These are phyloP conservation scores for Garra rufa DNA, from an alignment of 2,113 vertebrate genomes.

Conservation along the genomic window DNA sequence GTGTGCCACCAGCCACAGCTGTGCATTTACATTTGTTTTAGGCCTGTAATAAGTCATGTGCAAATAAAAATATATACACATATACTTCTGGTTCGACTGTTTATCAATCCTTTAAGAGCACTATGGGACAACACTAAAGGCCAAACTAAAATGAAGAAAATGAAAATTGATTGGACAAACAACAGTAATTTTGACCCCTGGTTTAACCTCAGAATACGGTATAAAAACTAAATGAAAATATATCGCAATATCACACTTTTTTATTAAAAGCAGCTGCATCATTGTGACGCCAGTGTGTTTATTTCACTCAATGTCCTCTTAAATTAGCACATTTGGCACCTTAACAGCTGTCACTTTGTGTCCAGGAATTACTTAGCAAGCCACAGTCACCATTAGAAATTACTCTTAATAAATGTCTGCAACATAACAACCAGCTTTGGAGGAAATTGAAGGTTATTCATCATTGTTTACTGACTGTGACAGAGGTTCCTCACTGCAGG, in stretches of 20 bases:
- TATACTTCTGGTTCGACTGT: not conserved
- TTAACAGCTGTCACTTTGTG: not conserved
- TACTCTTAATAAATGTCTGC: not conserved
- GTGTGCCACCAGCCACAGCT: not conserved
- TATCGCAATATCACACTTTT: not conserved
- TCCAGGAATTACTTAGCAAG: slow-evolving; percentile 2
- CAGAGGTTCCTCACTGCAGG: not conserved
- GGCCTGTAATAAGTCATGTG: not conserved
- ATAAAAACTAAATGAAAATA: not conserved
- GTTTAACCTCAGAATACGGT: not conserved
- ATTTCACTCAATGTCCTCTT: not conserved
- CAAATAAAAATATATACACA: not conserved
- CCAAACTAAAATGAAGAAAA: not conserved
- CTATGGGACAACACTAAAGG: not conserved
- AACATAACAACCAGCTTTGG: slow-evolving; percentile 18
- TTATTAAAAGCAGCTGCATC: not conserved
- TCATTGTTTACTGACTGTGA: slow-evolving; percentile 22
- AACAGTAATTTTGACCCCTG: not conserved
- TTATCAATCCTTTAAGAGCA: not conserved
- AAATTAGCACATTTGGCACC: not conserved
- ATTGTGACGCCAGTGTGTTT: not conserved
- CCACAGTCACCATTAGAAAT: not conserved
- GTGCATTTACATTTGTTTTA: not conserved
- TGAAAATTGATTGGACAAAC: not conserved
- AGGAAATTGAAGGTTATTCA: slow-evolving; percentile 22